Evolutionary conservation across 2,797 vertebrate genomes (phyloP).

Genomic region (Luscinia luscinia): DNA sequence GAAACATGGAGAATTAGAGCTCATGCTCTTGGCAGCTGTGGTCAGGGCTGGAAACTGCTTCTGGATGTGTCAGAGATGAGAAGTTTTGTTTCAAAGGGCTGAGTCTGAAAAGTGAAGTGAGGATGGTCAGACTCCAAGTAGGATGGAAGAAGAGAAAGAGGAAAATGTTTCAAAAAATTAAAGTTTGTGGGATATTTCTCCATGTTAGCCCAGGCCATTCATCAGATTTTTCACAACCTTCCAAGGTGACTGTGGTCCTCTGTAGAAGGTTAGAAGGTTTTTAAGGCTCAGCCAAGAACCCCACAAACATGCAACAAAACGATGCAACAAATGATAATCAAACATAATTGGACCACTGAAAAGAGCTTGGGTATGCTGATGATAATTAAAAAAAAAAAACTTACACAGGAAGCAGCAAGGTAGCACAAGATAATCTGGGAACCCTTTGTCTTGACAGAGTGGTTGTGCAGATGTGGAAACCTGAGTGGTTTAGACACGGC

Average conservation of each 20-base stretch:
- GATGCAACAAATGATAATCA: rapidly evolving
- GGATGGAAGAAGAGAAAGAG: not conserved
- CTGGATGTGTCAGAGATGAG: not conserved
- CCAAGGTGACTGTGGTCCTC: not conserved
- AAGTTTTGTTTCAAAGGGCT: not conserved
- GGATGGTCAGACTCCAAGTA: not conserved
- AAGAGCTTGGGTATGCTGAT: not conserved
- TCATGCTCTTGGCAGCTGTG: not conserved
- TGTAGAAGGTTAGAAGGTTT: not conserved
- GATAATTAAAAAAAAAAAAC: not conserved
- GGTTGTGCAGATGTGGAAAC: not conserved
- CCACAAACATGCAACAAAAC: rapidly evolving
- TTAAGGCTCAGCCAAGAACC: not conserved
- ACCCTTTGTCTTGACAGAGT: not conserved
- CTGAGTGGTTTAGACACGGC: rapidly evolving
- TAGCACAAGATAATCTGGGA: not conserved
- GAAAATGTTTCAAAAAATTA: not conserved
- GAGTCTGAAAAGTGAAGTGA: not conserved
- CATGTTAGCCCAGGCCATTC: not conserved
- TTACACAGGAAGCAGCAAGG: rapidly evolving
- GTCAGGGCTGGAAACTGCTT: not conserved
- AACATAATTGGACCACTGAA: not conserved
- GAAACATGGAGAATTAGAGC: not conserved
- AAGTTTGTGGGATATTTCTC: too few relatives aligned
- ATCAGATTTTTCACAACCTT: not conserved